Conservation (phyloP, 2,113 vertebrate genomes). For the Lethenteron camtschaticum region DNA sequence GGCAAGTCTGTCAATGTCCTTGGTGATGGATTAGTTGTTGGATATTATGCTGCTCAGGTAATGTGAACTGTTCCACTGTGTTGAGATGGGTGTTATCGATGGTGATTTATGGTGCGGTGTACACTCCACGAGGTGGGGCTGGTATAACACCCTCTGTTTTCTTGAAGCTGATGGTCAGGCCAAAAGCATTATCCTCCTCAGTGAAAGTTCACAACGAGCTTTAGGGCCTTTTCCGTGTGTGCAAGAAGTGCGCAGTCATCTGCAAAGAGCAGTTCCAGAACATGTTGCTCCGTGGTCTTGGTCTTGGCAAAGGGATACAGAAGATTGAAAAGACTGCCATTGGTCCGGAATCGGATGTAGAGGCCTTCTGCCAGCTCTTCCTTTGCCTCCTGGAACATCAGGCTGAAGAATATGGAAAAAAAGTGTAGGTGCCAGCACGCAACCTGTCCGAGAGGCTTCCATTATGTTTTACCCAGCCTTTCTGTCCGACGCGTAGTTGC, state of each 20-base stretch:
- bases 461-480: not conserved
- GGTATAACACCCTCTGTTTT: not conserved
- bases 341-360: not conserved
- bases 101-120: not conserved
- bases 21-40: too few relatives aligned
- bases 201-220: too few relatives aligned
- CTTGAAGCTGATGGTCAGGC: too few relatives aligned
- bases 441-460: not conserved
- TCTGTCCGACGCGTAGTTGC: not conserved
- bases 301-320: not conserved
- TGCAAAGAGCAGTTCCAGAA: conserved; percentile 1
- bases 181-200: too few relatives aligned
- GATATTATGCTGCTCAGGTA: too few relatives aligned
- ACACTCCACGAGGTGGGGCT: not conserved
- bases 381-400: conserved; percentile 3
- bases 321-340: too few relatives aligned
- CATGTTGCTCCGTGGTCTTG: not conserved
- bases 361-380: not conserved
- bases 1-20: too few relatives aligned
- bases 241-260: not conserved
- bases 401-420: conserved; percentile 1
- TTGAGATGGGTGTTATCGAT: not conserved
- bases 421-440: not conserved
- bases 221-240: not conserved
- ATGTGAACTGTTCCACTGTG: not conserved